Evolutionary conservation across 30 jellyfish, hydroid and myxozoan species (phyloP).

Genomic region (Sanderia malayensis): DNA sequence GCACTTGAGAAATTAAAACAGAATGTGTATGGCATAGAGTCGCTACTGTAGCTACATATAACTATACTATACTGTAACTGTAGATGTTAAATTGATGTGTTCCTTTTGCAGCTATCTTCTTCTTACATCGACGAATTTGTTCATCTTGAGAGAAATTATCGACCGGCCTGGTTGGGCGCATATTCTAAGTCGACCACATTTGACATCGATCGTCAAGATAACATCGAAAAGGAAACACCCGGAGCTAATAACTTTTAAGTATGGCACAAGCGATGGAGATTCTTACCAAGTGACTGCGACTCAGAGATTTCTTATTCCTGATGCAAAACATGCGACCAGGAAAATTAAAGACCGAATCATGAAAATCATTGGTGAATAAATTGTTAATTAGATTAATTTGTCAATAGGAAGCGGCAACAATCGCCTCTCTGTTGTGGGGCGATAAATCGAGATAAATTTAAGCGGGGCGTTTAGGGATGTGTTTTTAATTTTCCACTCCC

Average conservation of each 20-base stretch:
- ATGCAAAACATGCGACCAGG: conserved; percentile 89
- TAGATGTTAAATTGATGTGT: too few relatives aligned
- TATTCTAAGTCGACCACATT: conserved; percentile 94
- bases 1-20: too few relatives aligned
- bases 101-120: conserved; percentile 77
- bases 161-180: conserved; percentile 99
- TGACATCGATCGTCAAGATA: conserved; percentile 90
- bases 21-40: too few relatives aligned
- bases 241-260: conserved; percentile 84
- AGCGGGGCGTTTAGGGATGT: too few relatives aligned
- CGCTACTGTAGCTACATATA: too few relatives aligned
- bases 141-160: conserved; percentile 90
- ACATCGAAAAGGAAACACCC: conserved; percentile 98
- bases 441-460: too few relatives aligned
- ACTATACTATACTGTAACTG: too few relatives aligned
- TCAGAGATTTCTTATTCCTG: conserved; percentile 93
- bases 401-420: too few relatives aligned
- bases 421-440: too few relatives aligned
- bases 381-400: too few relatives aligned
- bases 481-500: too few relatives aligned
- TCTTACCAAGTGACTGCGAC: conserved; percentile 90
- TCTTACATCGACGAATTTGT: conserved; percentile 83
- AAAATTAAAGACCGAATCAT: conserved; percentile 87
- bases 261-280: conserved; percentile 93
- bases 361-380: conserved; percentile 62